phyloP scores from a whole-genome alignment of 2,113 vertebrate genomes.

The Fregetta grallaria region DNA sequence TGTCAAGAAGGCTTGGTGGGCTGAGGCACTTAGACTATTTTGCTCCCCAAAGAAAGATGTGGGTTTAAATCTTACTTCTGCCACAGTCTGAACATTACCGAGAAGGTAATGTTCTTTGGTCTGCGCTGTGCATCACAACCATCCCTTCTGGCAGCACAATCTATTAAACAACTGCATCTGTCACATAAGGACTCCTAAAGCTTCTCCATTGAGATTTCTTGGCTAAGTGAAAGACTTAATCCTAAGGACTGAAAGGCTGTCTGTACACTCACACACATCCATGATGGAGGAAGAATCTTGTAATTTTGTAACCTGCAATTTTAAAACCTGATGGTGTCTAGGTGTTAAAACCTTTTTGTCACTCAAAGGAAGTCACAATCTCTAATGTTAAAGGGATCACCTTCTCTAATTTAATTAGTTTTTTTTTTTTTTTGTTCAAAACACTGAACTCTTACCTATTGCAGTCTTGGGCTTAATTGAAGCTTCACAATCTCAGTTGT shows the following conservation, averaged over 20 bases:
- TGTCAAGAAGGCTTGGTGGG: background rate
- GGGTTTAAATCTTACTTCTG: background rate
- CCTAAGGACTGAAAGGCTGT: background rate
- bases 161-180: background rate
- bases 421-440: background rate
- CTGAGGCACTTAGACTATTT: background rate
- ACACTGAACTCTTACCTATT: background rate
- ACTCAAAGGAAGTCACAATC: background rate
- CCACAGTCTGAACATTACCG: background rate
- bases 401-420: background rate
- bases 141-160: background rate
- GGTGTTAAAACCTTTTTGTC: background rate
- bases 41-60: background rate
- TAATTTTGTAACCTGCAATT: background rate
- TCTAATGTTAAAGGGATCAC: background rate
- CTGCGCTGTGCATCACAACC: background rate
- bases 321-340: background rate
- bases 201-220: background rate
- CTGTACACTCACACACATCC: background rate
- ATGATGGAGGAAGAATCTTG: background rate
- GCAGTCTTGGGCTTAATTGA: background rate
- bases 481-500: background rate
- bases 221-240: background rate
- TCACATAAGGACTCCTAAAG: background rate
- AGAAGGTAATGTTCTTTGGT: background rate